Conservation (phyloP, 2,113 vertebrate species). For the Stegostoma tigrinum region DNA sequence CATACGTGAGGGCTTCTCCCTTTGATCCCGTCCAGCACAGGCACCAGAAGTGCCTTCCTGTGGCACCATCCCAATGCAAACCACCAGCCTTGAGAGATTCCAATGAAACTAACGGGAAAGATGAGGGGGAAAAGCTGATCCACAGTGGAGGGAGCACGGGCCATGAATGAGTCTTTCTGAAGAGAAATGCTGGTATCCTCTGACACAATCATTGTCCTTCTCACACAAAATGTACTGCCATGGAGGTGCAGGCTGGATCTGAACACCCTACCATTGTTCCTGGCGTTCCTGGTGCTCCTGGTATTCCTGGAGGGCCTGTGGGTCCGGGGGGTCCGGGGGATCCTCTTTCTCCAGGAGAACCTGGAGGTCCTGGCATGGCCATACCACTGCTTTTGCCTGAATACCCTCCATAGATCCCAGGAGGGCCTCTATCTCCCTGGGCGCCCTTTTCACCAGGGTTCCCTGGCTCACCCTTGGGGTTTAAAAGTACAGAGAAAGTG, state of each 20-base stretch:
- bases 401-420: slow-evolving; percentile 69
- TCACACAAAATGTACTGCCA: not conserved
- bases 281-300: slow-evolving; percentile 71
- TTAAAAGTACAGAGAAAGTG: not conserved
- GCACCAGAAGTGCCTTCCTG: not conserved
- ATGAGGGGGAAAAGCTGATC: not conserved
- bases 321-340: slow-evolving; percentile 64
- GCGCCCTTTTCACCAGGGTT: slow-evolving; percentile 65
- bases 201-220: not conserved
- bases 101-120: not conserved
- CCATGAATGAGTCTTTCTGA: not conserved
- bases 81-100: not conserved
- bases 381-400: slow-evolving; percentile 72
- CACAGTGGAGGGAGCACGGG: not conserved
- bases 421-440: slow-evolving; percentile 79
- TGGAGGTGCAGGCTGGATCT: not conserved
- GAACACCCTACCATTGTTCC: slow-evolving; percentile 73
- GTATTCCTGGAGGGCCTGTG: slow-evolving; percentile 59
- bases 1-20: not conserved
- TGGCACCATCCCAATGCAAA: not conserved
- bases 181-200: not conserved
- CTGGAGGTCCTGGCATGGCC: slow-evolving; percentile 68
- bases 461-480: slow-evolving; percentile 73
- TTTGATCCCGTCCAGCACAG: not conserved
- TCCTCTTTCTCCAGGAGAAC: slow-evolving; percentile 80